Conservation (phyloP, 2,797 vertebrate genomes). For the Falco novaeseelandiae region DNA sequence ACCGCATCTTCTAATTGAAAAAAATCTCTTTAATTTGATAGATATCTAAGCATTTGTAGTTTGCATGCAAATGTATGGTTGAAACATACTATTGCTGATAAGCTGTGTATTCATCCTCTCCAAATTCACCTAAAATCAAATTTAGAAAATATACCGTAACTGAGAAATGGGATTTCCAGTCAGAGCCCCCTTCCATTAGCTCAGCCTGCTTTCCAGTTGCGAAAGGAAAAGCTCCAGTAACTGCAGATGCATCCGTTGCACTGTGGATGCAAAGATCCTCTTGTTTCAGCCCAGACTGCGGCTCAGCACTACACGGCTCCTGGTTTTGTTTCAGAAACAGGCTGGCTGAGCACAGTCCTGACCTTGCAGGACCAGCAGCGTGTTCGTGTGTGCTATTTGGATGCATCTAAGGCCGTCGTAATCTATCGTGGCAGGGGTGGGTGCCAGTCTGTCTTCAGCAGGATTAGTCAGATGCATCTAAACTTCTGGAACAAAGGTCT, state of each 20-base stretch:
- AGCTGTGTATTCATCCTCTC: not conserved
- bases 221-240: not conserved
- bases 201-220: not conserved
- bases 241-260: fast-evolving
- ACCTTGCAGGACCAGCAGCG: fast-evolving
- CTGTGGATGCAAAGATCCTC: not conserved
- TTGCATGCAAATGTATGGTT: not conserved
- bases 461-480: not conserved
- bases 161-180: not conserved
- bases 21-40: not conserved
- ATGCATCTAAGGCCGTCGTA: not conserved
- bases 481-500: conserved; percentile 1
- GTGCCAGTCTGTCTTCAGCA: not conserved
- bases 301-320: not conserved
- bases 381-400: not conserved
- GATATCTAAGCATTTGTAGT: not conserved
- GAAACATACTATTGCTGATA: not conserved
- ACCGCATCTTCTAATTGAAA: not conserved
- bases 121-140: not conserved
- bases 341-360: not conserved
- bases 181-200: not conserved
- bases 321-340: not conserved
- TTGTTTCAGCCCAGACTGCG: not conserved
- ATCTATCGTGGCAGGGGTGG: not conserved
- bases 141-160: not conserved